Evolutionary conservation across 2,113 vertebrate species (phyloP).

Genomic region (Bubo blakistoni): DNA sequence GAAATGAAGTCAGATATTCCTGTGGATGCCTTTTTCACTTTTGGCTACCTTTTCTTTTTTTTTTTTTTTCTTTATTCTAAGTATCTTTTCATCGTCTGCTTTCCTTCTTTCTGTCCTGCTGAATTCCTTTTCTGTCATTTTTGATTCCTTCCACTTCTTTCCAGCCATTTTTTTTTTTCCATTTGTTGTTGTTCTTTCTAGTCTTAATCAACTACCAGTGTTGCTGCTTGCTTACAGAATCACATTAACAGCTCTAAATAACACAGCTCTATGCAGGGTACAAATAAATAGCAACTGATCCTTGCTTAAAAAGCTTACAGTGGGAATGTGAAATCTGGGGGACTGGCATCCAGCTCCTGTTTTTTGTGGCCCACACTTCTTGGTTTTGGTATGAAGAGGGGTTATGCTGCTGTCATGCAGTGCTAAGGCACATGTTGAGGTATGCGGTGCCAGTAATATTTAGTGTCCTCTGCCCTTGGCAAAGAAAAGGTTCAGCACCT

Average conservation of each 20-base stretch:
- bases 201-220: not conserved
- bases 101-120: not conserved
- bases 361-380: not conserved
- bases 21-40: not conserved
- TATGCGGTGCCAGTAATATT: not conserved
- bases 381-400: not conserved
- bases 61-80: not conserved
- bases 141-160: not conserved
- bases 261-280: not conserved
- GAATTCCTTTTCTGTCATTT: not conserved
- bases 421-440: not conserved
- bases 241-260: not conserved
- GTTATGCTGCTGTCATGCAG: not conserved
- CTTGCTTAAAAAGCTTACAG: not conserved
- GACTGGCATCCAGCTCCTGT: not conserved
- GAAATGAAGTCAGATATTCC: not conserved
- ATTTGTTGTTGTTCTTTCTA: not conserved
- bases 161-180: not conserved
- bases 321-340: not conserved
- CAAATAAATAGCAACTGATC: not conserved
- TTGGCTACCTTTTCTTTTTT: not conserved
- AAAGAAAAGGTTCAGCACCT: not conserved
- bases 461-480: not conserved
- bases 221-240: not conserved
- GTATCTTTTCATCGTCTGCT: not conserved